Percentiles rank a stretch among this genome's conserved stretches.
phyloP scores from a whole-genome alignment of 2,888 invertebrate species.

The Cheilosia scutellata region DNA sequence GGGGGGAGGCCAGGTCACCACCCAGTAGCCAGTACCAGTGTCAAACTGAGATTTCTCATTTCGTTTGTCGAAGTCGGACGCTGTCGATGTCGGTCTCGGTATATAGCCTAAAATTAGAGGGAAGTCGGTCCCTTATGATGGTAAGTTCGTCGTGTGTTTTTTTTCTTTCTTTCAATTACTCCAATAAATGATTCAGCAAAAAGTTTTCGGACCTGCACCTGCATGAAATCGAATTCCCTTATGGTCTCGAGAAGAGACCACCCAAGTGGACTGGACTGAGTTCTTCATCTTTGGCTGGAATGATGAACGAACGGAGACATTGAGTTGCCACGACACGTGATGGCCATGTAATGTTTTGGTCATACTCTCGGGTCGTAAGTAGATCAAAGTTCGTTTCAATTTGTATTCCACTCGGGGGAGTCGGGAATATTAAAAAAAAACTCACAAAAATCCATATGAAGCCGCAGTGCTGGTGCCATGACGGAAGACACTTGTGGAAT shows the following conservation, averaged over 20 bases:
- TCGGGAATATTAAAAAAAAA: constrained; percentile 45
- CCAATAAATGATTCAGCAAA: constrained; percentile 73
- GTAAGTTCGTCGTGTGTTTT: constrained; percentile 20
- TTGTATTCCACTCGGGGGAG: constrained; percentile 70
- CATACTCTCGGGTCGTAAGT: constrained; percentile 66
- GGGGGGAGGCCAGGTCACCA: constrained; percentile 6
- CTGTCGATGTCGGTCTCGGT: not conserved
- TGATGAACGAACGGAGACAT: constrained; percentile 55
- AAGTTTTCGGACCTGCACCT: constrained; percentile 70
- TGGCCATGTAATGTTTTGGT: constrained; percentile 61
- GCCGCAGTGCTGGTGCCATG: constrained; percentile 20
- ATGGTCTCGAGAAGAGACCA: constrained; percentile 24
- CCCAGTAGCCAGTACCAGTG: constrained; percentile 13
- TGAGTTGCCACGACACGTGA: constrained; percentile 70
- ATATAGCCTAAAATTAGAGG: constrained; percentile 61
- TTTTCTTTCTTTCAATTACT: constrained; percentile 68
- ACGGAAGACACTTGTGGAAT: constrained; percentile 72
- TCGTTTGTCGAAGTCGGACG: constrained; percentile 13
- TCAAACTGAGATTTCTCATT: constrained; percentile 63
- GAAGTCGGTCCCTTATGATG: constrained; percentile 7
- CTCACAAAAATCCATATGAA: constrained; percentile 21
- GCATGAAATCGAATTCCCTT: constrained; percentile 73
- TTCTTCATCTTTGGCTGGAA: constrained; percentile 12
- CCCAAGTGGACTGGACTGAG: constrained; percentile 2
- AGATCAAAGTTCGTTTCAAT: constrained; percentile 75